A percentile compares a stretch with the other conserved stretches of the same genome.
Evolutionary conservation across 1,140 invertebrate genomes (phyloP).

Genomic region (Drosophila truncata): DNA sequence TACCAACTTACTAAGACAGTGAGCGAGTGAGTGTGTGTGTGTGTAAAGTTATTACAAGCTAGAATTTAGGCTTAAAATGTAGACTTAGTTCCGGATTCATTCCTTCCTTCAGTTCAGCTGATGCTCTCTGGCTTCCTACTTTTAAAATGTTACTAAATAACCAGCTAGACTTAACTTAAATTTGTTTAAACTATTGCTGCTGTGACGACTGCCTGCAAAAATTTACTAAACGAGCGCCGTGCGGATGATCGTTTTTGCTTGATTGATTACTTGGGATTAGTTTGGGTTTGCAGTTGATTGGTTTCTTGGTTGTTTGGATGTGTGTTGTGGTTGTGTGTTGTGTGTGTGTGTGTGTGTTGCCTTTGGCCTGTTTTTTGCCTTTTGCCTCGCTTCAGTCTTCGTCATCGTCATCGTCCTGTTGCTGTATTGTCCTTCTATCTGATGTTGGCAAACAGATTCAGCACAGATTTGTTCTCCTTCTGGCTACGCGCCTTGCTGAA

Average conservation of each 20-base stretch:
- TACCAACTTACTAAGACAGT: constrained; percentile 4
- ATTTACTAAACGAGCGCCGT: constrained; percentile 19
- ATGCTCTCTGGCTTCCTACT: constrained; percentile 6
- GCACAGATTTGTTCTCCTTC: constrained; percentile 98
- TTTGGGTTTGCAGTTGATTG: constrained; percentile 17
- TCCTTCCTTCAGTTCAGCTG: constrained; percentile 17
- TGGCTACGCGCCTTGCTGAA: constrained; percentile 98
- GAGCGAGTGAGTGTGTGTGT: constrained; percentile 1
- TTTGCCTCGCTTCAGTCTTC: constrained; percentile 69
- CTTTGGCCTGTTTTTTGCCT: constrained; percentile 58
- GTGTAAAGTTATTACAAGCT: constrained; percentile 14
- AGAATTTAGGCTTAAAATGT: constrained; percentile 18
- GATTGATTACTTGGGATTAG: constrained; percentile 9
- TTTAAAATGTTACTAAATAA: constrained; percentile 28
- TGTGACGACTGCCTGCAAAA: constrained; percentile 13
- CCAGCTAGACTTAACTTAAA: constrained; percentile 28
- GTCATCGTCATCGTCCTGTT: no score
- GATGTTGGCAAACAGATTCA: constrained; percentile 95
- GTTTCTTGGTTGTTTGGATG: not conserved
- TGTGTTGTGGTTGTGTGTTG: not conserved
- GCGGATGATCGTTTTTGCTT: constrained; percentile 9
- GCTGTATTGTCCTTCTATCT: constrained; percentile 65
- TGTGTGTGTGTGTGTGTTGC: constrained; percentile 33
- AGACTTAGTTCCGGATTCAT: constrained; percentile 26
- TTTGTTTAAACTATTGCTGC: constrained; percentile 33